Evolutionary conservation across 2,113 vertebrate species (phyloP).

Genomic region (Reinhardtius hippoglossoides): DNA sequence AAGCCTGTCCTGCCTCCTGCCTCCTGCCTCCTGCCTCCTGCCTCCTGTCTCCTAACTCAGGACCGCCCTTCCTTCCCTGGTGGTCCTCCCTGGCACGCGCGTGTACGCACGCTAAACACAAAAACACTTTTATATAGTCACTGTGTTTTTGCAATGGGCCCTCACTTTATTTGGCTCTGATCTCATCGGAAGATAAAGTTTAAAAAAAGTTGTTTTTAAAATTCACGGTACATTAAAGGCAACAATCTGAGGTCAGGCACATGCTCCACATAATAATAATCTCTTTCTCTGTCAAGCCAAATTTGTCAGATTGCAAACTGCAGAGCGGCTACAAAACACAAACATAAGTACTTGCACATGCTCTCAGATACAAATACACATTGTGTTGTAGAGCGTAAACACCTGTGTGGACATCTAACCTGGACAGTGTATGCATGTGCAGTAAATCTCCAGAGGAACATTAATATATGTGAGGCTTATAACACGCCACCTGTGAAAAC

Average conservation of each 20-base stretch:
- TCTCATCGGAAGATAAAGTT: constrained; percentile 27
- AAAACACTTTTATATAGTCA: background rate
- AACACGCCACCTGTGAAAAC: constrained; percentile 41
- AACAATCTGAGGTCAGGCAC: constrained; percentile 45
- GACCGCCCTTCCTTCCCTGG: constrained; percentile 59
- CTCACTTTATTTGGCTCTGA: constrained; percentile 19
- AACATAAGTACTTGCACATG: constrained; percentile 29
- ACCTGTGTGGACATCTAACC: constrained; percentile 22
- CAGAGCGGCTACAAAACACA: constrained; percentile 26
- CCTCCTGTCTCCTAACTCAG: constrained; percentile 25
- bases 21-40: too few relatives aligned
- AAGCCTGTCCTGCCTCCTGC: constrained; percentile 30
- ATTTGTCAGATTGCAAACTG: constrained; percentile 54
- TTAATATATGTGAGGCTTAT: constrained; percentile 2
- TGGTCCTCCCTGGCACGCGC: constrained; percentile 62
- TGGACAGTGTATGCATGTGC: background rate
- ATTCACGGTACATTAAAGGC: constrained; percentile 39
- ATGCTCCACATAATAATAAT: background rate
- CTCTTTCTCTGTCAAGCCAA: constrained; percentile 11
- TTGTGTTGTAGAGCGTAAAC: background rate
- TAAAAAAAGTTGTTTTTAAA: constrained; percentile 36
- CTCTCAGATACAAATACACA: background rate
- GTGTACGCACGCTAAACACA: constrained; percentile 13
- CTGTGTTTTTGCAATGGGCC: constrained; percentile 26
- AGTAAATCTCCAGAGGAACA: constrained; percentile 9